Percentiles rank a stretch among this genome's conserved stretches.
Evolutionary conservation across 2,888 invertebrate species (phyloP).

Genomic region (Galerucella pusilla): DNA sequence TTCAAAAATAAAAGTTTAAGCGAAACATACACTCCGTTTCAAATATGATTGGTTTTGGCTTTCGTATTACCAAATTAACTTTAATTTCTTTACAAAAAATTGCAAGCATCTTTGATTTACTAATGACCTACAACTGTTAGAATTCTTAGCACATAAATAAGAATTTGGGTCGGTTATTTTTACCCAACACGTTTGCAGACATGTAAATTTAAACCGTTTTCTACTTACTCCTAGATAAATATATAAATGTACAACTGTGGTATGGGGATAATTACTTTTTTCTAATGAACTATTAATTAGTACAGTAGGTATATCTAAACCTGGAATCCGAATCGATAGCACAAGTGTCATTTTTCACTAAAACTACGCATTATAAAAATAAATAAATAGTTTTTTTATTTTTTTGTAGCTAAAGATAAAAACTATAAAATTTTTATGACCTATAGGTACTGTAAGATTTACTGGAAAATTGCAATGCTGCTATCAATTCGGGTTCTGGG

Average conservation of each 20-base stretch:
- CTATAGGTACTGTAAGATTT: too few relatives aligned
- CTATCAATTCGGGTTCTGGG: too few relatives aligned
- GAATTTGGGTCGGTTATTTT: conserved; percentile 15
- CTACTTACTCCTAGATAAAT: neutral
- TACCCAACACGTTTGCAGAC: neutral
- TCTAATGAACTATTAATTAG: neutral
- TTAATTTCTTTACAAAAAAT: neutral
- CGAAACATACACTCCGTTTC: neutral
- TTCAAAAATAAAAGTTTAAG: neutral
- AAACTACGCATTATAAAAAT: too few relatives aligned
- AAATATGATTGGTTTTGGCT: too few relatives aligned
- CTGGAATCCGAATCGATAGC: too few relatives aligned
- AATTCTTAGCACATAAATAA: neutral
- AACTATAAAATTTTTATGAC: too few relatives aligned
- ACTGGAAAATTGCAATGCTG: too few relatives aligned
- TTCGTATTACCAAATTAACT: neutral
- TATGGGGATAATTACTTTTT: neutral
- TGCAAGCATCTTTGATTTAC: neutral
- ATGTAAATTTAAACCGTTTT: neutral
- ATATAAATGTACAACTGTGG: neutral
- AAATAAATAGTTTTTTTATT: too few relatives aligned
- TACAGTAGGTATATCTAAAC: neutral
- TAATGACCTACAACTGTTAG: conserved; percentile 2
- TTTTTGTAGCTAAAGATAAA: too few relatives aligned
- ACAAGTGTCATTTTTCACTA: too few relatives aligned